These are phyloP conservation scores for Azemiops feae DNA, from an alignment of 2,113 vertebrate species.

Conservation along the genomic window DNA sequence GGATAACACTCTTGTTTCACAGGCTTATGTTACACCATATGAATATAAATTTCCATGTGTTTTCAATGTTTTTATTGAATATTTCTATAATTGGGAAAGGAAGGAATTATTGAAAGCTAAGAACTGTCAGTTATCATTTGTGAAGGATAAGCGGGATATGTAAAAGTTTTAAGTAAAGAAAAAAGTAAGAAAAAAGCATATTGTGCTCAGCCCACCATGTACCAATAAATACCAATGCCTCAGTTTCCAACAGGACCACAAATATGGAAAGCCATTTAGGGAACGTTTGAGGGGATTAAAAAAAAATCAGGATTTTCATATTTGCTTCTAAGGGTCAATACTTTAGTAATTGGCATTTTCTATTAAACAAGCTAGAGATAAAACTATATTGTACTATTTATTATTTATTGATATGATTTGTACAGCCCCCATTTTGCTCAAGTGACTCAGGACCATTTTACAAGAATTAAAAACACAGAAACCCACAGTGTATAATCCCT, in stretches of 20 bases:
- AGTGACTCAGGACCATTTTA: neutral
- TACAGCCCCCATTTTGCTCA: neutral
- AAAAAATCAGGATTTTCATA: neutral
- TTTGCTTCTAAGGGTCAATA: neutral
- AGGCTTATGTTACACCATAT: neutral
- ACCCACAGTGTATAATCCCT: neutral
- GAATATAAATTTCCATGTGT: neutral
- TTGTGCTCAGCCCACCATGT: neutral
- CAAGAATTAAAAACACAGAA: neutral
- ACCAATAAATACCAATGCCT: neutral
- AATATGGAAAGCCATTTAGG: neutral
- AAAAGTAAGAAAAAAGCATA: neutral
- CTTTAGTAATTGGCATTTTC: neutral
- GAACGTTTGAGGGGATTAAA: neutral
- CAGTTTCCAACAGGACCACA: neutral
- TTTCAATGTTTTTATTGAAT: neutral
- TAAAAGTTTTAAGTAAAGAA: neutral
- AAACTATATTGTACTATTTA: neutral
- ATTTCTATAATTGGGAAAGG: neutral
- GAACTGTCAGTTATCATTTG: neutral
- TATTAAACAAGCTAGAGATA: neutral
- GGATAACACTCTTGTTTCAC: neutral
- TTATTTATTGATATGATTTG: neutral
- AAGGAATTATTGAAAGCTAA: neutral
- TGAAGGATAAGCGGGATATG: neutral